Evolutionary conservation across 2,888 invertebrate genomes (phyloP).

Genomic region (Sericinus montela): DNA sequence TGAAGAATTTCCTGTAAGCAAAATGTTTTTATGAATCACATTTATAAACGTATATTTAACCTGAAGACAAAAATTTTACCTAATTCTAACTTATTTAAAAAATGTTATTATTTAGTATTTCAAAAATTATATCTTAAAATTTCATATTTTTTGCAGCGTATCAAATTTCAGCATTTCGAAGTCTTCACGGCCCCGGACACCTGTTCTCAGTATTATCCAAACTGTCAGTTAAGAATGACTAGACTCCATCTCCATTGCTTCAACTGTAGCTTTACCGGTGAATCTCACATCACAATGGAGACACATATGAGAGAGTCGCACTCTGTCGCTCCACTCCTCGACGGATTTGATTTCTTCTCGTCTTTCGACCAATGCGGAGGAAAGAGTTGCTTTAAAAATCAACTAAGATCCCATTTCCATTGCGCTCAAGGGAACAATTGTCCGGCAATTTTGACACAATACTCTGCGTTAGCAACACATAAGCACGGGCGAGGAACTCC

Average conservation of each 20-base stretch:
- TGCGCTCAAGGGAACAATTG: slow-evolving; percentile 72
- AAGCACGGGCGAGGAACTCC: slow-evolving; percentile 71
- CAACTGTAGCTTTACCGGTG: slow-evolving; percentile 91
- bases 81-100: too few relatives aligned
- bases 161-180: slow-evolving; percentile 82
- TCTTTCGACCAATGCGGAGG: slow-evolving; percentile 71
- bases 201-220: slow-evolving; percentile 83
- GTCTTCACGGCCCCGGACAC: slow-evolving; percentile 79
- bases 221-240: slow-evolving; percentile 83
- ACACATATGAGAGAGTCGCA: slow-evolving; percentile 93
- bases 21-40: too few relatives aligned
- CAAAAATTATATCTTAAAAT: too few relatives aligned
- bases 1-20: slow-evolving; percentile 72
- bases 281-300: slow-evolving; percentile 86
- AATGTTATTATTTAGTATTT: too few relatives aligned
- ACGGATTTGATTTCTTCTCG: slow-evolving; percentile 91
- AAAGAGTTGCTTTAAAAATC: slow-evolving; percentile 72
- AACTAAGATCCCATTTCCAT: slow-evolving; percentile 68
- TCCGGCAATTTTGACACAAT: slow-evolving; percentile 70
- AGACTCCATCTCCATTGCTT: slow-evolving; percentile 92
- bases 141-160: slow-evolving; percentile 57
- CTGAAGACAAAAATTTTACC: too few relatives aligned
- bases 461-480: slow-evolving; percentile 71
- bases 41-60: too few relatives aligned
- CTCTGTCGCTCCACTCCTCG: slow-evolving; percentile 87